These are phyloP conservation scores for Cheilinus undulatus DNA, from an alignment of 2,113 vertebrate genomes.

Conservation along the genomic window DNA sequence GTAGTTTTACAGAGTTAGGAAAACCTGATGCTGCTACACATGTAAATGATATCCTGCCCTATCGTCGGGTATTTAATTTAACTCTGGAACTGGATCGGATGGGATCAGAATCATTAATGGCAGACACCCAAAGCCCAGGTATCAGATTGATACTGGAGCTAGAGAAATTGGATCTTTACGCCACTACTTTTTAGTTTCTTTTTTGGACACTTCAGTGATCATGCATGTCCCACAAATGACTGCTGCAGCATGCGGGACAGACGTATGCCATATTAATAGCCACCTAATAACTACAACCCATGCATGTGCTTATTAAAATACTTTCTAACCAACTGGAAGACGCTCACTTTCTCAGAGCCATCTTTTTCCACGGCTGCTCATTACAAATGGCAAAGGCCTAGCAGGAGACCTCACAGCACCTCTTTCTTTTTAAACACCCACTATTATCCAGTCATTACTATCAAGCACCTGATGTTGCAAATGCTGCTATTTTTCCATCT, in stretches of 20 bases:
- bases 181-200: too few species aligned
- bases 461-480: conserved; percentile 49
- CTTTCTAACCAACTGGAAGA: conserved; percentile 18
- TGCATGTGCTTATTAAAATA: conserved; percentile 17
- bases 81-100: too few species aligned
- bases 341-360: neutral
- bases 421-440: conserved; percentile 19
- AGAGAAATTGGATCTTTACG: too few species aligned
- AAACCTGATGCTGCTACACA: too few species aligned
- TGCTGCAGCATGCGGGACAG: conserved; percentile 10
- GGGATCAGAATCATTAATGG: too few species aligned
- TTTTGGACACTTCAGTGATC: too few species aligned
- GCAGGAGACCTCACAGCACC: conserved; percentile 3
- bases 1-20: too few species aligned
- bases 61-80: too few species aligned
- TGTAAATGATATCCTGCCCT: too few species aligned
- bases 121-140: too few species aligned
- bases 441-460: conserved; percentile 31
- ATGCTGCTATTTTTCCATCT: conserved; percentile 58
- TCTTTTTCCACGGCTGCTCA: conserved; percentile 30
- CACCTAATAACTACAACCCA: conserved; percentile 29
- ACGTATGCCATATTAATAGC: conserved; percentile 5
- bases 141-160: too few species aligned
- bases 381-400: conserved; percentile 8
- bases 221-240: conserved; percentile 8